Evolutionary conservation across 2,113 vertebrate species (phyloP).

Genomic region (Geothlypis trichas): DNA sequence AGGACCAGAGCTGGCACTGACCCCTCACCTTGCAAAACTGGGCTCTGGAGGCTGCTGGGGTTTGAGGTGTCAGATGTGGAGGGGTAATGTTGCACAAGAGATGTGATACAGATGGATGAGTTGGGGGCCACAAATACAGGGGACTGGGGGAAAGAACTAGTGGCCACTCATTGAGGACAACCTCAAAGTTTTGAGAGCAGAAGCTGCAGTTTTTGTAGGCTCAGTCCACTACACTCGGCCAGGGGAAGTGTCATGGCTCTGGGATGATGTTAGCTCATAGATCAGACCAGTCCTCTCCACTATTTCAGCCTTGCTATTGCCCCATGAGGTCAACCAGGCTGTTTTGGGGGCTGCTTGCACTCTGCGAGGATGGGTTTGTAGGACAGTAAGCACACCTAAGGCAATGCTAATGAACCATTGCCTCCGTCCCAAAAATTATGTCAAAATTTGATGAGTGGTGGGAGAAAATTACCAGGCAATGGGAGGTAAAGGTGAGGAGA

Average conservation of each 20-base stretch:
- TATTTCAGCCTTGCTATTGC: not conserved
- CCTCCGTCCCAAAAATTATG: not conserved
- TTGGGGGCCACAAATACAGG: not conserved
- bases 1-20: not conserved
- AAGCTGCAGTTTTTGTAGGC: not conserved
- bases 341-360: not conserved
- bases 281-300: not conserved
- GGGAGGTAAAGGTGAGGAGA: not conserved
- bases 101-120: not conserved
- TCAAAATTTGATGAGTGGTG: not conserved
- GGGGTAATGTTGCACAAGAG: not conserved
- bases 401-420: not conserved
- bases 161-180: not conserved
- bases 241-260: not conserved
- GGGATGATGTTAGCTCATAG: not conserved
- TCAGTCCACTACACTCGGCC: not conserved
- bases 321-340: not conserved
- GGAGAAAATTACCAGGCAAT: not conserved
- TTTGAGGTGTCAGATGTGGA: not conserved
- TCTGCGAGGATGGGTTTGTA: not conserved
- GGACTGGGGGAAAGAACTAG: not conserved
- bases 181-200: not conserved
- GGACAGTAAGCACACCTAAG: not conserved
- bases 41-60: not conserved
- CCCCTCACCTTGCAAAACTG: fast-evolving